Base-by-base conservation (phyloP, 2,113 vertebrate species). In the Chaetops frenatus region DNA sequence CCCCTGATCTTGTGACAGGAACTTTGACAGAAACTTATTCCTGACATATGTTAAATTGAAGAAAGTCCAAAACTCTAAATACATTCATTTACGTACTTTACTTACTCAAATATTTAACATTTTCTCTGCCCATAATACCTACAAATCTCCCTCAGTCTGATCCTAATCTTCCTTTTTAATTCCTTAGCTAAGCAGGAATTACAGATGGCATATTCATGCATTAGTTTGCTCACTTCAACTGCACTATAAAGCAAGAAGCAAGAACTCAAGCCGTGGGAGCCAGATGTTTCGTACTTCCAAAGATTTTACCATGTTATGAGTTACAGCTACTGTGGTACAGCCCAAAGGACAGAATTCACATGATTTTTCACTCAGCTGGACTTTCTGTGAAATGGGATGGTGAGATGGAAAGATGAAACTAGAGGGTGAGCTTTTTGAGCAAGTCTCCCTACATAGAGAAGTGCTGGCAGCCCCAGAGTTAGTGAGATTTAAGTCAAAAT, bases 101-200 rank as follows among this genome's bases (percentile, higher is more conserved):
- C 45, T 91, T 87, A 81, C 66, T 86, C 77, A 79, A 96, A 92
- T 95, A 91, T 96, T 93, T 95, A 90, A 77, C 82, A 90, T 95
- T 96, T 91, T 76, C 67, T 86, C 89, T 92, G 88, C 64, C 78
- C 80, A 40, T 93, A 96, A 97, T 95, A 92, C 94, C 80, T 94
- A 40, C 87, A 97, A 97, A 87, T 96, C 94, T 96, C 81, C 38
- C 36, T 91, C 9, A 4, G 10, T 79, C 91, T 88, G 78, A 94
- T 96, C 90, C 81, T 95, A 96, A 95, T 96, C 94, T 96, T 92
- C 44, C 31, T 73, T 90, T 94, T 96, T 95, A 96, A 96, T 97
- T 91, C 92, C 71, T 84, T 79, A 87, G 78, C 74, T 92, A 92
- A 96, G 45, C 12, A 77, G 89, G 93, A 97, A 91, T 94, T 95